Evolutionary conservation across 37 sponge, comb jelly and placozoan species (phyloP).

Genomic region (Crambe crambe): DNA sequence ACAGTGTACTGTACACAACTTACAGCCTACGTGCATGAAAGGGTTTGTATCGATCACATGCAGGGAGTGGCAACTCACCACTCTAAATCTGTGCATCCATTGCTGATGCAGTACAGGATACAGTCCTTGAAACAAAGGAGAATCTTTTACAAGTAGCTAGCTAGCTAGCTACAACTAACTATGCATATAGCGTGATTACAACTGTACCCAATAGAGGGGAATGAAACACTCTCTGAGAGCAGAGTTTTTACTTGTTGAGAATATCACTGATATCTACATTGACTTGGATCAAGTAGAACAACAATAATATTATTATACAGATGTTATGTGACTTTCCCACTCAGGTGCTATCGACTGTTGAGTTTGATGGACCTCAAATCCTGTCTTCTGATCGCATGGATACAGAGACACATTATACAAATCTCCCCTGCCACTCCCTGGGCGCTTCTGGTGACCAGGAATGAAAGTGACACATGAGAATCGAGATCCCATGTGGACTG

Average conservation of each 20-base stretch:
- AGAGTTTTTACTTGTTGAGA: conserved; percentile 20
- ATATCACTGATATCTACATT: conserved; percentile 31
- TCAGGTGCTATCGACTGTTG: neutral
- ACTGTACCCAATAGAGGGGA: neutral
- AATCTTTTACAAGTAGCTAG: too few species aligned
- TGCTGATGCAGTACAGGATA: too few species aligned
- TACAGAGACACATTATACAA: conserved; percentile 16
- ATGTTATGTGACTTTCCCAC: too few species aligned
- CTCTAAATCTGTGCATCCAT: too few species aligned
- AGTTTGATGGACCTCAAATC: conserved; percentile 33
- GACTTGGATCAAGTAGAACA: conserved; percentile 29
- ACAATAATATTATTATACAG: neutral
- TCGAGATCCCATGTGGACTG: neutral
- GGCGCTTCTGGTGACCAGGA: neutral
- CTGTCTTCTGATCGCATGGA: conserved; percentile 24
- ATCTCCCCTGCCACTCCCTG: conserved; percentile 21
- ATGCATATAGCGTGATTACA: too few species aligned
- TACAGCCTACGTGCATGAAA: too few species aligned
- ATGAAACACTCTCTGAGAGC: neutral
- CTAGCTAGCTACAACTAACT: too few species aligned
- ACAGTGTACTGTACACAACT: too few species aligned
- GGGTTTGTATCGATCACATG: too few species aligned
- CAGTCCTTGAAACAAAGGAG: too few species aligned
- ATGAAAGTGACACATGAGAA: neutral
- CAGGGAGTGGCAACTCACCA: too few species aligned